Evolutionary conservation across 2,888 invertebrate genomes (phyloP).

Genomic region (Mactromeris polynyma): DNA sequence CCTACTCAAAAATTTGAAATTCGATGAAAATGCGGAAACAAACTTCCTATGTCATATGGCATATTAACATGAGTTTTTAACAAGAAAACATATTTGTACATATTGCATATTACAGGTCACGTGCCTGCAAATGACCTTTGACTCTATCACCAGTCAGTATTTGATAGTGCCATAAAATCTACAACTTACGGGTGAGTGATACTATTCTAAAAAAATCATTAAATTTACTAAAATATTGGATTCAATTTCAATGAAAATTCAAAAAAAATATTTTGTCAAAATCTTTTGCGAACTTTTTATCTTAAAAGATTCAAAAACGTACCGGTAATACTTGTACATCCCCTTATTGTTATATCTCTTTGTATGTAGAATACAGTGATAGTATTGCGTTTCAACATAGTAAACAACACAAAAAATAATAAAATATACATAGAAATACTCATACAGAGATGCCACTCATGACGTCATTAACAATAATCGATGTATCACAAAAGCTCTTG

Average conservation of each 20-base stretch:
- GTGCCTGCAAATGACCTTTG: neutral
- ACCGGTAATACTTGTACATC: too few relatives aligned
- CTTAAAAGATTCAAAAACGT: too few relatives aligned
- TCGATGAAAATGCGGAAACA: neutral
- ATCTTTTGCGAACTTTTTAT: too few relatives aligned
- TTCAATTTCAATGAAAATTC: neutral
- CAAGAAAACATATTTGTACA: neutral
- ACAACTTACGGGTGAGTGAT: too few relatives aligned
- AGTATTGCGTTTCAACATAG: neutral
- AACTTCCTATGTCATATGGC: neutral
- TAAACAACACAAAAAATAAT: neutral
- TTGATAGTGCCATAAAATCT: neutral
- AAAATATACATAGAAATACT: neutral
- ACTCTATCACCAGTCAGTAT: neutral
- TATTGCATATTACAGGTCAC: slow-evolving; percentile 7
- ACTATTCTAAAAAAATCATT: too few relatives aligned
- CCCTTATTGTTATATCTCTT: neutral
- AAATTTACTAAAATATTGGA: neutral
- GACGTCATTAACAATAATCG: neutral
- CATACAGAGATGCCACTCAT: neutral
- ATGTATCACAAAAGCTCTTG: slow-evolving; percentile 3
- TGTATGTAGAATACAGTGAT: neutral
- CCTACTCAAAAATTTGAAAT: neutral
- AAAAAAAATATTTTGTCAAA: neutral
- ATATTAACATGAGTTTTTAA: neutral